A percentile compares a stretch with the other conserved stretches of the same genome.
Evolutionary conservation across 2,113 vertebrate genomes (phyloP).

Genomic region (Apodemus sylvaticus): DNA sequence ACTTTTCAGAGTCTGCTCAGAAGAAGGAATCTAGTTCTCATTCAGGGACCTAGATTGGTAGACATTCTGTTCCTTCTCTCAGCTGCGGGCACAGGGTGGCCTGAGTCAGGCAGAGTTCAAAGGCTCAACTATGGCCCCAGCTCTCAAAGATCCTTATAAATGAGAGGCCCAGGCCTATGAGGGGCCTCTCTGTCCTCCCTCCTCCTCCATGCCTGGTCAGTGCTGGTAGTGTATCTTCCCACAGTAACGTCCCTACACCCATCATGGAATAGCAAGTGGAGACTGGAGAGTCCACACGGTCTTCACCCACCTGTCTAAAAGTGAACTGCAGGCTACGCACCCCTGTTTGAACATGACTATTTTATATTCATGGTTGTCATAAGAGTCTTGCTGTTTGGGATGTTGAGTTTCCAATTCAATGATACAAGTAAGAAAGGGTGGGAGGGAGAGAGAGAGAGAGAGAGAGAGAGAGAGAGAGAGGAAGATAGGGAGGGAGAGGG

Average conservation of each 20-base stretch:
- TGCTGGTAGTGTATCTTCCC: background rate
- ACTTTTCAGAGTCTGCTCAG: background rate
- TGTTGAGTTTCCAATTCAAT: too few relatives aligned
- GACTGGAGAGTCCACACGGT: background rate
- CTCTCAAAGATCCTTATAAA: background rate
- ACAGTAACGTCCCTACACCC: too few relatives aligned
- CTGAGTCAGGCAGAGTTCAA: too few relatives aligned
- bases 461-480: accelerated
- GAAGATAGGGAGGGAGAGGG: too few relatives aligned
- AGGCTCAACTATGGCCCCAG: background rate
- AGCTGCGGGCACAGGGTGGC: background rate
- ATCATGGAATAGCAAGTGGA: background rate
- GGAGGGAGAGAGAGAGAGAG: too few relatives aligned
- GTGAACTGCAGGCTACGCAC: too few relatives aligned
- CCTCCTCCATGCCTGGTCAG: background rate
- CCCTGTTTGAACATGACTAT: background rate
- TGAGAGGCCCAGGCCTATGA: background rate
- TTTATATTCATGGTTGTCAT: background rate
- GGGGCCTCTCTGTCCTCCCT: background rate
- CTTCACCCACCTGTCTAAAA: background rate
- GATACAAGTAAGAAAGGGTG: too few relatives aligned
- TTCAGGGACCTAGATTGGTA: background rate
- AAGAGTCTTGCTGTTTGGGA: background rate
- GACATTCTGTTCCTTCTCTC: background rate
- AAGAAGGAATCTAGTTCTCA: background rate